Evolutionary conservation across 2,888 invertebrate genomes (phyloP).

Genomic region (Drosophila fulvimacula): DNA sequence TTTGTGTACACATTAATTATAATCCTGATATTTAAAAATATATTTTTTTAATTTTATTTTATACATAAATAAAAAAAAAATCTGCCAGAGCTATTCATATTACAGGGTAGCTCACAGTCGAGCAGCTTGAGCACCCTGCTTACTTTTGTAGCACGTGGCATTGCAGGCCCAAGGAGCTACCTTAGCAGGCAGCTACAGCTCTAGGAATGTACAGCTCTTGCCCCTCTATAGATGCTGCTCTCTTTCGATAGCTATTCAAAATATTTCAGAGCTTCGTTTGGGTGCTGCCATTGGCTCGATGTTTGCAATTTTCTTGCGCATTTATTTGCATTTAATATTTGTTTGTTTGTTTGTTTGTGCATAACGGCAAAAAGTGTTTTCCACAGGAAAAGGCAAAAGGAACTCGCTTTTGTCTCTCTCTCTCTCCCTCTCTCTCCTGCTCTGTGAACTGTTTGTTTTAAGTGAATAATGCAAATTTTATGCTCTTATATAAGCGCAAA

Average conservation of each 20-base stretch:
- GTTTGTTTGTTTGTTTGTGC: conserved; percentile 64
- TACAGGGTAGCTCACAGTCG: not conserved
- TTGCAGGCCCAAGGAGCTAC: not conserved
- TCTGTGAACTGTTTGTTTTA: conserved; percentile 72
- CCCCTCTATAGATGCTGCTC: conserved; percentile 30
- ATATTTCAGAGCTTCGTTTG: conserved; percentile 38
- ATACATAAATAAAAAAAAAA: too few species aligned
- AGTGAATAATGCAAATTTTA: conserved; percentile 80
- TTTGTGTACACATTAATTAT: too few species aligned
- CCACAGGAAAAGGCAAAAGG: conserved; percentile 62
- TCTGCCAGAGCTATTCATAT: not conserved
- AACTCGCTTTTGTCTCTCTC: conserved; percentile 25
- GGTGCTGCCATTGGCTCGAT: conserved; percentile 48
- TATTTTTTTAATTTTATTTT: too few species aligned
- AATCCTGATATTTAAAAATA: too few species aligned
- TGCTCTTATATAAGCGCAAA: conserved; percentile 76
- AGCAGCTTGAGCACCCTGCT: not conserved
- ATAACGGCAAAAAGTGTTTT: conserved; percentile 63
- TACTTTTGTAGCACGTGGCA: conserved; percentile 9
- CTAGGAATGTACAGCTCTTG: not conserved
- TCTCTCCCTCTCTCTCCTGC: conserved; percentile 11
- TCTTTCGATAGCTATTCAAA: conserved; percentile 56
- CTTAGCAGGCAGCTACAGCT: conserved; percentile 11
- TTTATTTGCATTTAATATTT: conserved; percentile 79
- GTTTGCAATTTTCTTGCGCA: conserved; percentile 70